Conservation (phyloP, 2,113 vertebrate species). For the Rhegmatorhina hoffmannsi region DNA sequence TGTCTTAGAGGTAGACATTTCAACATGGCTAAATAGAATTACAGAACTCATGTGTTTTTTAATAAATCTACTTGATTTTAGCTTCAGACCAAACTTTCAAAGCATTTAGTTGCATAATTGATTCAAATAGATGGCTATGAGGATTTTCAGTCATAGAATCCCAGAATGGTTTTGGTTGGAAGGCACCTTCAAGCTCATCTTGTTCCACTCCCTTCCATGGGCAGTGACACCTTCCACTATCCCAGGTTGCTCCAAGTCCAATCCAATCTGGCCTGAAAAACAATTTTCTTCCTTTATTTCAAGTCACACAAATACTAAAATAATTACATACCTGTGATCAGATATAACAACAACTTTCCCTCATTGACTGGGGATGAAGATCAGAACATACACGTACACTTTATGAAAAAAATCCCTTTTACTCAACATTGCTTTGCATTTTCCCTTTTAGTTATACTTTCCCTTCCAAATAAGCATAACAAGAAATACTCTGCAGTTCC, state of each 20-base stretch:
- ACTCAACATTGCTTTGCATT: not conserved
- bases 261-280: not conserved
- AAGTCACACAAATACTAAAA: not conserved
- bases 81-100: not conserved
- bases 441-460: not conserved
- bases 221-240: not conserved
- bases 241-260: not conserved
- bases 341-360: not conserved
- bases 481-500: not conserved
- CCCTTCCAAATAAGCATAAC: not conserved
- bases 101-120: not conserved
- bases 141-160: not conserved
- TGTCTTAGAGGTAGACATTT: not conserved
- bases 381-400: not conserved
- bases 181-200: accelerated
- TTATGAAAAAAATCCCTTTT: not conserved
- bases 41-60: not conserved
- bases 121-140: not conserved
- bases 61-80: not conserved
- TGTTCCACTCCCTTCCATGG: too few species aligned
- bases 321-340: not conserved
- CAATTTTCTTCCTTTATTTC: not conserved
- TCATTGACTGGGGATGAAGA: not conserved
- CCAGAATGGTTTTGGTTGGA: not conserved
- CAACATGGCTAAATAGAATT: not conserved